A percentile compares a stretch with the other conserved stretches of the same genome.
Conservation (phyloP, 2,888 invertebrate species). For the Latrodectus hesperus region DNA sequence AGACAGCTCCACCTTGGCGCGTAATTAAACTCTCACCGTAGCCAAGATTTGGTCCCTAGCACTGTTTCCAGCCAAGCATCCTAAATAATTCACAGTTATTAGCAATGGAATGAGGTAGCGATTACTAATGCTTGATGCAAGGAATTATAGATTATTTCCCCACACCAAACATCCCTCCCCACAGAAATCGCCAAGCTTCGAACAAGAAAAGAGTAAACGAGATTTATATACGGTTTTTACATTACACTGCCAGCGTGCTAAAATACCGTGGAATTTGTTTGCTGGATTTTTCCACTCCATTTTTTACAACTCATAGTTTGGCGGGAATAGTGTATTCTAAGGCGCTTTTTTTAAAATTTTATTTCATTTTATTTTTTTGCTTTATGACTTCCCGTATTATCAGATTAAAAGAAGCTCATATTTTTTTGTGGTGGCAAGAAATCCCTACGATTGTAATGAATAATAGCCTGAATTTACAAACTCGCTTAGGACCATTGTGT, state of each 20-base stretch:
- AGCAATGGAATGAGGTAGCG: conserved; percentile 63
- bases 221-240: conserved; percentile 53
- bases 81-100: conserved; percentile 69
- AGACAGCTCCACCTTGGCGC: neutral
- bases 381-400: conserved; percentile 33
- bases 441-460: conserved; percentile 52
- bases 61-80: conserved; percentile 42
- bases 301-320: conserved; percentile 19
- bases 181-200: conserved; percentile 1
- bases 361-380: neutral
- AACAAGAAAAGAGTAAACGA: conserved; percentile 30
- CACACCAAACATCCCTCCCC: conserved; percentile 1
- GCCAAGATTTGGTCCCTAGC: conserved; percentile 17
- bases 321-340: neutral
- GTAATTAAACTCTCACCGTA: neutral
- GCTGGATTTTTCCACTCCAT: neutral
- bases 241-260: conserved; percentile 14
- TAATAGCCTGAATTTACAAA: conserved; percentile 55
- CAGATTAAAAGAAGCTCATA: conserved; percentile 41
- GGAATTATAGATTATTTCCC: conserved; percentile 60
- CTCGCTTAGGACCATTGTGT: neutral
- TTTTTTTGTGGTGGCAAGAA: neutral
- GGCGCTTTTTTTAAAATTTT: neutral
- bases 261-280: conserved; percentile 36
- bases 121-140: conserved; percentile 60